These are phyloP conservation scores for Aptenodytes forsteri DNA, from an alignment of 2,113 vertebrate genomes.

Conservation along the genomic window DNA sequence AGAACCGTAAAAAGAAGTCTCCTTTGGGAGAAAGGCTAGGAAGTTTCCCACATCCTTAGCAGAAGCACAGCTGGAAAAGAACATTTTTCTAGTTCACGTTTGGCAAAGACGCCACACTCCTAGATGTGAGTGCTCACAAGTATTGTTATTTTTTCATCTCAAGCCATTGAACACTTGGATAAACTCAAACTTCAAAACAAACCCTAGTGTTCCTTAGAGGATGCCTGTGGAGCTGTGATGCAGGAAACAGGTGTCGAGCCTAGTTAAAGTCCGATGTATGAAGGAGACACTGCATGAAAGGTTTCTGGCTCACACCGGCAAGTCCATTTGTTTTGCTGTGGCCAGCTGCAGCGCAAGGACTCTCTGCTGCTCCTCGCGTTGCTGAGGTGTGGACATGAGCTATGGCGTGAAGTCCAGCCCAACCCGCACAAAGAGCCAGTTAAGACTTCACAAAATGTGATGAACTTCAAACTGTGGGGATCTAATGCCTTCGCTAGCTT, in stretches of 20 bases:
- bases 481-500: neutral
- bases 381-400: constrained; percentile 14
- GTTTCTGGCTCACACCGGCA: constrained; percentile 46
- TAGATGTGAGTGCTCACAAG: neutral
- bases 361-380: constrained; percentile 48
- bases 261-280: neutral
- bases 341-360: constrained; percentile 61
- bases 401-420: constrained; percentile 68
- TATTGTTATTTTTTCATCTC: neutral
- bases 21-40: neutral
- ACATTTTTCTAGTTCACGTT: fast-evolving
- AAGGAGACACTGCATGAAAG: neutral
- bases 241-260: constrained; percentile 26
- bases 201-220: neutral
- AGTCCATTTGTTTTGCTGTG: constrained; percentile 58
- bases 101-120: neutral
- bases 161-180: neutral
- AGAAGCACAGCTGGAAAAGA: neutral
- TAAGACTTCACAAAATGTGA: neutral
- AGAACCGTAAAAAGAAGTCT: neutral
- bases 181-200: constrained; percentile 29
- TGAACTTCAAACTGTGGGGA: neutral
- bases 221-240: neutral
- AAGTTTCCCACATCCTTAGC: neutral
- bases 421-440: neutral